phyloP scores from a whole-genome alignment of 1,140 invertebrate genomes.

The Sarcophaga peregrina region DNA sequence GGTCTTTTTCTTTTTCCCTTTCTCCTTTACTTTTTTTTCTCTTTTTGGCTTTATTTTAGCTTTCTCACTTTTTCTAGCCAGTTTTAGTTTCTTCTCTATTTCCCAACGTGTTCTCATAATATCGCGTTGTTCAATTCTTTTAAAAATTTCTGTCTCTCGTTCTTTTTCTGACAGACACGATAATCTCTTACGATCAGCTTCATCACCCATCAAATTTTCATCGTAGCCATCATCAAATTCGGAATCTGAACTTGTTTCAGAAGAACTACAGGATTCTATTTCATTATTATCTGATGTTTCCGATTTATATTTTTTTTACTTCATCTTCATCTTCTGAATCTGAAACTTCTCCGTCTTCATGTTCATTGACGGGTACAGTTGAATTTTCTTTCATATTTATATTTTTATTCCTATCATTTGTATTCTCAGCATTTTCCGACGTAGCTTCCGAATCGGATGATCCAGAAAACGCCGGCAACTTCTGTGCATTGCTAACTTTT shows the following conservation, averaged over 20 bases:
- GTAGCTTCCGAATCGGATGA: conserved; percentile 67
- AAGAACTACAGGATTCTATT: conserved; percentile 50
- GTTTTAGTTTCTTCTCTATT: conserved; percentile 92
- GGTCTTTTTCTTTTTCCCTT: conserved; percentile 51
- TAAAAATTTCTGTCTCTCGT: conserved; percentile 96
- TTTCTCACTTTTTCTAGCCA: conserved; percentile 85
- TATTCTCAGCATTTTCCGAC: not conserved
- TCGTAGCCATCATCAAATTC: conserved; percentile 82
- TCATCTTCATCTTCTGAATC: conserved; percentile 56
- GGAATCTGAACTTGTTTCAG: conserved; percentile 64
- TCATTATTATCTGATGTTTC: conserved; percentile 37
- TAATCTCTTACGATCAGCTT: conserved; percentile 89
- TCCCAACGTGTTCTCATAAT: conserved; percentile 94
- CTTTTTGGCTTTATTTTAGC: conserved; percentile 72
- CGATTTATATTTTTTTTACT: conserved; percentile 51
- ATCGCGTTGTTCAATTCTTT: conserved; percentile 93
- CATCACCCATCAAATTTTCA: conserved; percentile 97
- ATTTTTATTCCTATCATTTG: not conserved
- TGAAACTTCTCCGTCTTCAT: conserved; percentile 62
- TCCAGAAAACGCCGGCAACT: conserved; percentile 69
- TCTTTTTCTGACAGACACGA: conserved; percentile 97
- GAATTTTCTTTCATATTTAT: conserved; percentile 42
- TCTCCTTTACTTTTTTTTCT: conserved; percentile 69
- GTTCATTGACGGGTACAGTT: conserved; percentile 42
- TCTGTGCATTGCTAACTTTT: conserved; percentile 67